Percentiles rank a stretch among this genome's conserved stretches.
These are phyloP conservation scores for Gastrophryne carolinensis DNA, from an alignment of 2,797 vertebrate species.

Conservation along the genomic window DNA sequence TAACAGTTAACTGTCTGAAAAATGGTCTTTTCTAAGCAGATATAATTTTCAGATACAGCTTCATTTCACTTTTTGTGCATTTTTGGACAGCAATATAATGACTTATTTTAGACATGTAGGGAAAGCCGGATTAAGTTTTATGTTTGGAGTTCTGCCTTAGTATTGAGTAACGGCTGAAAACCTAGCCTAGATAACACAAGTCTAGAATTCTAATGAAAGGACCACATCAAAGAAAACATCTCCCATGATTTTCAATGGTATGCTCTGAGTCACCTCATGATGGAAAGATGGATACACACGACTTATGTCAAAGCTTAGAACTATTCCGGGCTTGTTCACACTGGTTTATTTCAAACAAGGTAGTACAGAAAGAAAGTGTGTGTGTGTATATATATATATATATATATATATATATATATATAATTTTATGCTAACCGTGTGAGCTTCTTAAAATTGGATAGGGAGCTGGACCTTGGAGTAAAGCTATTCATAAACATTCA, in stretches of 20 bases:
- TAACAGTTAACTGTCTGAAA: too few relatives aligned
- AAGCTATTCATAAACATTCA: background rate
- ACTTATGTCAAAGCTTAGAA: background rate
- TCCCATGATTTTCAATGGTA: background rate
- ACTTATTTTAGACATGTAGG: too few relatives aligned
- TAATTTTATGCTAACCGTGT: slow-evolving; percentile 6
- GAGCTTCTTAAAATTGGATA: background rate
- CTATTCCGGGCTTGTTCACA: background rate
- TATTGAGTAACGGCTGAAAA: too few relatives aligned
- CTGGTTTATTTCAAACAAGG: background rate
- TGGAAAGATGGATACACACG: background rate
- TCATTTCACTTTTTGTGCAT: too few relatives aligned
- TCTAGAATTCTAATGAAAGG: background rate
- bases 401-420: too few relatives aligned
- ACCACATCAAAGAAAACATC: slow-evolving; percentile 9
- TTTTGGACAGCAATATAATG: too few relatives aligned
- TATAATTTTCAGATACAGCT: too few relatives aligned
- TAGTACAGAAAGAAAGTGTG: background rate
- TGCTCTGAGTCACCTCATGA: background rate
- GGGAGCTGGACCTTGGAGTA: background rate
- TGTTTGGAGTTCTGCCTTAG: too few relatives aligned
- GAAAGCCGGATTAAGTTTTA: too few relatives aligned
- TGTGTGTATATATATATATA: too few relatives aligned
- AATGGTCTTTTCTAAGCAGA: too few relatives aligned
- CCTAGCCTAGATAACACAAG: background rate